Evolutionary conservation across 2,113 vertebrate genomes (phyloP), one percentile per base, ranked within the genome.

Genomic region (Scomber scombrus): DNA sequence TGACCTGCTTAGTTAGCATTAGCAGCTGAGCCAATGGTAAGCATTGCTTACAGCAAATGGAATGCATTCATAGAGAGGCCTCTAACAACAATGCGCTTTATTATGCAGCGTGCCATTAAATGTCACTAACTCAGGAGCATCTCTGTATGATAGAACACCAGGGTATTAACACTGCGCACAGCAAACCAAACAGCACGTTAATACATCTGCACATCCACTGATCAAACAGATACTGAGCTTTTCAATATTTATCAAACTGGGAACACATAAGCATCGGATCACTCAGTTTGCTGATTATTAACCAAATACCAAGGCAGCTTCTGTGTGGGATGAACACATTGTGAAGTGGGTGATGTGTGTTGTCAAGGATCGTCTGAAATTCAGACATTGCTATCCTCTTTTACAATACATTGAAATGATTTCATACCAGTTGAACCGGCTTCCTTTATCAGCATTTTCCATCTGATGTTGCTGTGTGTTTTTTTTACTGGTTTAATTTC

Each of bases 401-500:
- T 4, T 45, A 9, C 9, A 52, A 43, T 9, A 43, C 6, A 29
- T 52, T n/a, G 5, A 5, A 52, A 18, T 21, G 3, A 31, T 47
- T 47, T 11, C 19, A n/a, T 15, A 9, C 26, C 18, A 71, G 54
- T n/a, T 29, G 23, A 56, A 40, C 34, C 34, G 9, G 52, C 14
- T 52, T 26, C 34, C 23, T 54, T 47, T 23, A 61, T 45, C 54
- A 26, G 47, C 43, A 26, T 19, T 34, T 55, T 9, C 47, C 34
- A 40, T 49, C 49, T 12, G 2, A 11, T 21, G 4, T 56, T 9
- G 5, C 31, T 52, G 19, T 65, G 13, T 31, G 23, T 26, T 26
- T 26, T 26, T 26, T 75, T 63, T 11, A 23, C 29, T 52, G 31
- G 52, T 80, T 81, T 56, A 7, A 68, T 43, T n/a, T 75, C 5